Conservation (phyloP, 1,140 invertebrate genomes). For the Zaprionus lachaisei region DNA sequence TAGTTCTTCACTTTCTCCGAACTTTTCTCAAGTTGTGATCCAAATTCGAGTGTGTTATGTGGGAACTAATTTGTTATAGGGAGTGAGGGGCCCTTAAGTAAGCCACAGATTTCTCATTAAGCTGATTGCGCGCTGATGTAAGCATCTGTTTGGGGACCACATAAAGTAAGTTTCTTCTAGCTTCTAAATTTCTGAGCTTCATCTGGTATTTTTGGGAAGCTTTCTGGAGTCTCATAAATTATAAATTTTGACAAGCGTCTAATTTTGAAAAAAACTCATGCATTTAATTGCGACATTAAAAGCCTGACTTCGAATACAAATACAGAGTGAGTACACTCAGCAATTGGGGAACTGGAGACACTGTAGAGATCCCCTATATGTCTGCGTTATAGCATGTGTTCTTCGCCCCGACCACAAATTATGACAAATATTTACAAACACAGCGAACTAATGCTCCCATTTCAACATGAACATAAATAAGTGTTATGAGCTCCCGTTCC, state of each 20-base stretch:
- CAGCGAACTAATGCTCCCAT: slow-evolving; percentile 76
- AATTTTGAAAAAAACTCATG: slow-evolving; percentile 77
- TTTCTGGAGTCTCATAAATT: slow-evolving; percentile 65
- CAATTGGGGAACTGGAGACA: slow-evolving; percentile 1
- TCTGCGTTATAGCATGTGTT: slow-evolving; percentile 41
- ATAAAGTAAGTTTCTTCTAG: slow-evolving; percentile 4
- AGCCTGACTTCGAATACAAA: slow-evolving; percentile 62
- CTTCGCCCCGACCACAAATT: slow-evolving; percentile 44
- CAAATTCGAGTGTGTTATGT: slow-evolving; percentile 9
- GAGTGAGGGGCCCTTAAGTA: slow-evolving; percentile 12
- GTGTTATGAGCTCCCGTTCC: slow-evolving; percentile 68
- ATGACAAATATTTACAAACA: slow-evolving; percentile 83
- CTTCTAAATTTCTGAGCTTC: slow-evolving; percentile 12
- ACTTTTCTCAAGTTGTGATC: neutral
- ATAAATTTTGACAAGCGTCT: slow-evolving; percentile 74
- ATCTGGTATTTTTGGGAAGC: slow-evolving; percentile 38
- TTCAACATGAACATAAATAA: slow-evolving; percentile 81
- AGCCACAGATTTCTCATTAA: slow-evolving; percentile 36
- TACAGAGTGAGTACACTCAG: slow-evolving; percentile 3
- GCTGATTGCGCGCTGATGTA: slow-evolving; percentile 9
- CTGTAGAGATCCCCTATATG: neutral
- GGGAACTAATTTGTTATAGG: slow-evolving; percentile 23
- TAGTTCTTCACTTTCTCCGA: neutral
- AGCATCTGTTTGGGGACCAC: slow-evolving; percentile 2
- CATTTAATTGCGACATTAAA: slow-evolving; percentile 82